Base-by-base conservation (phyloP, 1,140 invertebrate species). In the Oscheius sp. region DNA sequence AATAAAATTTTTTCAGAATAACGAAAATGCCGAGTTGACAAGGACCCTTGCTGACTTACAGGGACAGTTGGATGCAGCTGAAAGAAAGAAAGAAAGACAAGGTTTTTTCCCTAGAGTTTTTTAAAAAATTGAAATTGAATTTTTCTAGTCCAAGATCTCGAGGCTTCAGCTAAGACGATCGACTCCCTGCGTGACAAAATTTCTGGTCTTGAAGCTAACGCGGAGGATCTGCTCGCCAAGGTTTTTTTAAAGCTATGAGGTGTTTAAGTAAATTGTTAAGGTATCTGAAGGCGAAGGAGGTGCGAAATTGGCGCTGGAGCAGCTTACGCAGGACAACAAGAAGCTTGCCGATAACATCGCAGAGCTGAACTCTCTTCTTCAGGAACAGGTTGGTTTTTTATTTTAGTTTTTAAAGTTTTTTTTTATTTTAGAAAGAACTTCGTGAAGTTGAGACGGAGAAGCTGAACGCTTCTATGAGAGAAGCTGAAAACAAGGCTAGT, bases 291-390 rank as follows among this genome's bases (percentile, higher is more conserved):
- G 71, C 1, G 71, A 73, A 59, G 71, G 71, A 1, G 71, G 71
- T n/a, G 71, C 71, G 1, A 68, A 73, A 32, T 35, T 67, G 46
- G 71, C 71, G 20, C 68, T 73, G 31, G 71, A 66, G 26, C 63
- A 73, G 20, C n/a, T 73, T 2, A 66, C 49, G 23, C 34, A 52
- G 23, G 71, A 73, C 15, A 66, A 67, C 18, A 13, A 20, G n/a
- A 73, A 64, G n/a, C 34, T 71, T 18, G 49, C 42, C 3, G 26
- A 32, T 1, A 29, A 62, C 34, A 55, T 71, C 20, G 35, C 58
- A 15, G 28, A 2, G 20, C 26, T 28, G 2, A 3, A 31, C 13
- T 29, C 61, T 32, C 28, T 18, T n/a, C 32, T 42, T 13, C 10
- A 63, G 35, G 32, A 63, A 1, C 61, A 63, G 29, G 61, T 63